phyloP scores from a whole-genome alignment of 37 sponge, comb jelly and placozoan species.

The Oscarella lobularis region DNA sequence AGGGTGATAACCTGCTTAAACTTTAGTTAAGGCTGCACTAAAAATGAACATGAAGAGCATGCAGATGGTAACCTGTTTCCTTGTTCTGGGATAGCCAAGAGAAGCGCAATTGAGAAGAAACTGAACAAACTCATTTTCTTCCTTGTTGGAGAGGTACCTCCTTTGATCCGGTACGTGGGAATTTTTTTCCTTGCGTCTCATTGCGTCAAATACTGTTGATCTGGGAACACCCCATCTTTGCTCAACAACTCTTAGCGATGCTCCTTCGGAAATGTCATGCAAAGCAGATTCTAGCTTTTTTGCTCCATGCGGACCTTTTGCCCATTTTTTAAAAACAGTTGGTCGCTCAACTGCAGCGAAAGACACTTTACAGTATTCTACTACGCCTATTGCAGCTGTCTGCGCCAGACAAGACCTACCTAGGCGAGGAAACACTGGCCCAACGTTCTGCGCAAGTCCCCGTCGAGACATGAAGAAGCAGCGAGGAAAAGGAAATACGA shows the following conservation, averaged over 20 bases:
- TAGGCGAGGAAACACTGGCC: too few species aligned
- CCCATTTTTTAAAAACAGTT: too few species aligned
- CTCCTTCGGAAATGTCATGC: too few species aligned
- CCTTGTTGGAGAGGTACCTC: neutral
- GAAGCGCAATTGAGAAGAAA: neutral
- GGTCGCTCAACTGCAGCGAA: too few species aligned
- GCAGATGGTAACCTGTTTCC: neutral
- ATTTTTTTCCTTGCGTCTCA: neutral
- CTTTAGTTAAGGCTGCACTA: neutral
- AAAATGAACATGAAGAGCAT: neutral
- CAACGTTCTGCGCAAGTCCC: too few species aligned
- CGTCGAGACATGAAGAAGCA: too few species aligned
- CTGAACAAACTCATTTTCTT: neutral
- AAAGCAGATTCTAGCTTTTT: too few species aligned
- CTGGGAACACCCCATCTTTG: neutral
- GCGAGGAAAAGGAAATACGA: too few species aligned
- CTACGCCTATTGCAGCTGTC: too few species aligned
- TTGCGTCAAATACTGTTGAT: neutral
- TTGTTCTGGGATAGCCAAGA: neutral
- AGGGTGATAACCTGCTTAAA: neutral
- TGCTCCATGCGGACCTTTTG: too few species aligned
- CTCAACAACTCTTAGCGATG: neutral
- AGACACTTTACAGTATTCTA: too few species aligned
- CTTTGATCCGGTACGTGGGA: neutral
- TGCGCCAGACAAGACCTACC: too few species aligned